phyloP scores from a whole-genome alignment of 2,113 vertebrate genomes.

The Channa maculata region DNA sequence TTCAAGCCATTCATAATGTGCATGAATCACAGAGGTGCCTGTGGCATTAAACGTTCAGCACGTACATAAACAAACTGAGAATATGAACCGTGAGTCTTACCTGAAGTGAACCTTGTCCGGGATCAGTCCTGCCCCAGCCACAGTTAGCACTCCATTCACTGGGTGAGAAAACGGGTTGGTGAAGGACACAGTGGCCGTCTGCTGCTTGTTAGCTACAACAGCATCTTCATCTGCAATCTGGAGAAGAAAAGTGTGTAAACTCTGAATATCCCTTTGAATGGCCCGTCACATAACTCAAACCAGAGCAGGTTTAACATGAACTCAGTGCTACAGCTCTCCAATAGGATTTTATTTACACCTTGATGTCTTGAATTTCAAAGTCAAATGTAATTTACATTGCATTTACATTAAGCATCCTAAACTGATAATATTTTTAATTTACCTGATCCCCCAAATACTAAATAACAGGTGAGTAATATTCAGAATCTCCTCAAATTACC shows the following conservation, averaged over 20 bases:
- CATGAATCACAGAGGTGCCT: neutral
- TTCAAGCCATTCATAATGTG: neutral
- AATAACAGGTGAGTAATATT: neutral
- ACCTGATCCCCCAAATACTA: no score
- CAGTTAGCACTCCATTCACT: constrained; percentile 72
- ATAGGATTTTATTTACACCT: no score
- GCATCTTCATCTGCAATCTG: constrained; percentile 69
- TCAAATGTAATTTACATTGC: no score
- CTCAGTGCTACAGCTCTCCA: no score
- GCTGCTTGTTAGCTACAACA: constrained; percentile 31
- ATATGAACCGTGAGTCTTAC: constrained; percentile 39
- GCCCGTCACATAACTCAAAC: neutral
- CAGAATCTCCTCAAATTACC: constrained; percentile 48
- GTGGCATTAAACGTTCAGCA: neutral
- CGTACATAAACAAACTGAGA: neutral
- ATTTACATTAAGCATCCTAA: no score
- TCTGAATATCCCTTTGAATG: neutral
- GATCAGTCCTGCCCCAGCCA: constrained; percentile 73
- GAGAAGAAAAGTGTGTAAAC: constrained; percentile 2
- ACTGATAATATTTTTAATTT: no score
- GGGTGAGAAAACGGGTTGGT: constrained; percentile 70
- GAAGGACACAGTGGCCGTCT: constrained; percentile 70
- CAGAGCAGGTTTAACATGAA: neutral
- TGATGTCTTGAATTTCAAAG: no score
- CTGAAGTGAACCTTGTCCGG: constrained; percentile 56